Evolutionary conservation across 2,113 vertebrate genomes (phyloP).

Genomic region (Solea senegalensis): DNA sequence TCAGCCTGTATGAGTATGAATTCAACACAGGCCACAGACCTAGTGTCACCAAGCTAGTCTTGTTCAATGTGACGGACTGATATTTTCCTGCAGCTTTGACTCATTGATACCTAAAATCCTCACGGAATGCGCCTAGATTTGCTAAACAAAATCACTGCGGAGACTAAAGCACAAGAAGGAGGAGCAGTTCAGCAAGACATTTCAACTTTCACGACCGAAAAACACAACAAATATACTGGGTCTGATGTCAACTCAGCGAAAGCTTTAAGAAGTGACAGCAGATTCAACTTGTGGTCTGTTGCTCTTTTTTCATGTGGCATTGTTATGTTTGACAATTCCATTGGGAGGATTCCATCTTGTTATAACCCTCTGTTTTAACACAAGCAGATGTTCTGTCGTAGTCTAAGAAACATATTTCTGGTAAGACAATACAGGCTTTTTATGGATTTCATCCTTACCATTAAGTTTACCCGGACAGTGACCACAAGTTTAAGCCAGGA

Average conservation of each 20-base stretch:
- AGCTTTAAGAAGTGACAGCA: constrained; percentile 1
- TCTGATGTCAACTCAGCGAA: constrained; percentile 20
- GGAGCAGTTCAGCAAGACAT: constrained; percentile 8
- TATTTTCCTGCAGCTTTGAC: constrained; percentile 31
- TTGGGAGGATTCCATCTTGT: neutral
- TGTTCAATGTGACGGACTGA: constrained; percentile 29
- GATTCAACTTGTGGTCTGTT: constrained; percentile 11
- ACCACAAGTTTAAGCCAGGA: constrained; percentile 95
- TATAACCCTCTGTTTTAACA: neutral
- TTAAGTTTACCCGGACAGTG: constrained; percentile 91
- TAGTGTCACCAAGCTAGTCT: constrained; percentile 22
- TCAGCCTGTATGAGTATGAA: constrained; percentile 23
- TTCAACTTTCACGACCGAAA: constrained; percentile 33
- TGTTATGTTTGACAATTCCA: neutral
- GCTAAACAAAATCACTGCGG: constrained; percentile 28
- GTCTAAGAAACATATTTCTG: neutral
- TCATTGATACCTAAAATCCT: constrained; percentile 37
- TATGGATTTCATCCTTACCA: constrained; percentile 82
- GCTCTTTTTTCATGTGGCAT: neutral
- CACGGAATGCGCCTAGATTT: constrained; percentile 24
- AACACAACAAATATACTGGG: constrained; percentile 18
- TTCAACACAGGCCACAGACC: constrained; percentile 16
- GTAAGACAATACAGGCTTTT: neutral
- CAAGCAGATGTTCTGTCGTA: neutral
- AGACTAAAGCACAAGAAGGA: constrained; percentile 22